Percentiles rank a stretch among this genome's conserved stretches.
Conservation (phyloP, 2,888 invertebrate species). For the Apomyelois bistriatella region DNA sequence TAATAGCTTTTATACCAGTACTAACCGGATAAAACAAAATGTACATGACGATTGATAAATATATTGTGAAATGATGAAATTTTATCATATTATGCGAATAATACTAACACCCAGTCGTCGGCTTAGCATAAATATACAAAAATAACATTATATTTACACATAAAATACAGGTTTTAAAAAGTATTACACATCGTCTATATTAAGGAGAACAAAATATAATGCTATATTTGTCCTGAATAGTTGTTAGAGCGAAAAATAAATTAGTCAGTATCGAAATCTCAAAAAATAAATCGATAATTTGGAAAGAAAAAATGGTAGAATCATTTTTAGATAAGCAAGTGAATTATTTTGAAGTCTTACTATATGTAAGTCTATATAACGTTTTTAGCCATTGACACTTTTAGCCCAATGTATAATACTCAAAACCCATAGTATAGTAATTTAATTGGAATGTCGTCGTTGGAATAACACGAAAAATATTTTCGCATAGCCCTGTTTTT, state of each 20-base stretch:
- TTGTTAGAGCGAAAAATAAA: too few species aligned
- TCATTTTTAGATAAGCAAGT: too few species aligned
- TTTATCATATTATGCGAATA: constrained; percentile 27
- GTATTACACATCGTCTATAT: background rate
- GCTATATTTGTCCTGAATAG: background rate
- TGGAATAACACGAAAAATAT: constrained; percentile 40
- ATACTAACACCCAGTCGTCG: constrained; percentile 49
- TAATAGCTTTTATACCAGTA: constrained; percentile 38
- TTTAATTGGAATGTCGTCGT: constrained; percentile 45
- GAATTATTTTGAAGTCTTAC: too few species aligned
- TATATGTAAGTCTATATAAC: too few species aligned
- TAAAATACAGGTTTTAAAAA: background rate
- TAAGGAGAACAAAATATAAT: background rate
- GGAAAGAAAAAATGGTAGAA: too few species aligned
- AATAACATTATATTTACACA: constrained; percentile 59
- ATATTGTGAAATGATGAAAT: constrained; percentile 23
- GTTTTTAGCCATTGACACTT: too few species aligned
- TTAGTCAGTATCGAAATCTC: too few species aligned
- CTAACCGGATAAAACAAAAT: constrained; percentile 27
- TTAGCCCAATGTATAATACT: background rate
- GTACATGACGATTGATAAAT: constrained; percentile 16
- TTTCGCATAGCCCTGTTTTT: constrained; percentile 43
- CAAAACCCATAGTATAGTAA: constrained; percentile 12
- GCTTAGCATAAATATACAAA: constrained; percentile 61
- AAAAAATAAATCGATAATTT: too few species aligned